Base-by-base conservation (phyloP, 2,888 invertebrate species). In the Tribolium freemani region DNA sequence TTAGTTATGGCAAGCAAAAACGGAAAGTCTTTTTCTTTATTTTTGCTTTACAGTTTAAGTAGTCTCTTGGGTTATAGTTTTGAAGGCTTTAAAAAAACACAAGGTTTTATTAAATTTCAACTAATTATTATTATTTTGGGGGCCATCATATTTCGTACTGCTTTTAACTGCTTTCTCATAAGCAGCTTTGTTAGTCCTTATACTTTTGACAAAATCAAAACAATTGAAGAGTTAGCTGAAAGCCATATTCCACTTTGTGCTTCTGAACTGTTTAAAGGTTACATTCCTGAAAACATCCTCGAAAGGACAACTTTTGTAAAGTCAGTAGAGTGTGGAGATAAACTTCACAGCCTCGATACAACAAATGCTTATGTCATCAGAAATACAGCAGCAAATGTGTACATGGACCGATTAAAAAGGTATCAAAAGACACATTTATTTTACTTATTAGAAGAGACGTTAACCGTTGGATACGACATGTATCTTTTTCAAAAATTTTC, bases 401-500 rank as follows among this genome's bases (percentile, higher is more conserved):
- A 13, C 13, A 46, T 46, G 1, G 6, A 3, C 1, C n/a, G n/a
- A 9, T 10, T 10, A 13, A 46, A 46, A 46, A 46, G 9, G 5
- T 3, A 16, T 1, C 53, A 53, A 53, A 53, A 53, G 1, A 20
- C 5, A 13, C 3, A 26, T 1, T 6, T 8, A 13, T 53, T 53
- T 21, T 53, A 53, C n/a, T 9, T 53, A 16, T 4, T 53, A 21
- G 20, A 53, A 20, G 20, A 53, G 20, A 1, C 26, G n/a, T 8
- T 53, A 10, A n/a, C 13, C 4, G 11, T 13, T 16, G 53, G 53
- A 2, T 21, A 21, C 8, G 26, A 53, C 6, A 53, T 8, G 5
- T 21, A 53, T 53, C 2, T 53, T 21, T 53, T 53, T 21, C 53
- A 26, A 53, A 53, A 53, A 20, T 26, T 21, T 53, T 53, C 53